Evolutionary conservation across 2,797 vertebrate genomes (phyloP), one percentile per base, ranked within the genome.

Genomic region (Peromyscus attwateri): DNA sequence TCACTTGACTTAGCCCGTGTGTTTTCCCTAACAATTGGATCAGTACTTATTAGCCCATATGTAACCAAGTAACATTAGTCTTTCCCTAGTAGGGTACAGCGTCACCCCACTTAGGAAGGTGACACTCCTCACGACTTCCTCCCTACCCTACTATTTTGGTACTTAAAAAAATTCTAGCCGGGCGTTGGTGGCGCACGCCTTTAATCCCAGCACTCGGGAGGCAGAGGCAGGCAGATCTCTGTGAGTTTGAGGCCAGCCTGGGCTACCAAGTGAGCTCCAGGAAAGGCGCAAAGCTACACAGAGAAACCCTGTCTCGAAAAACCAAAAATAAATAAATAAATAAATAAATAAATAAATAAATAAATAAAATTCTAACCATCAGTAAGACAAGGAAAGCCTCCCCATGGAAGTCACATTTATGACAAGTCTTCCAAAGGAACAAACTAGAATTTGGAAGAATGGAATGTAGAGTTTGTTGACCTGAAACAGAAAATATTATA

Each of bases 381-480:
- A 87, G 13, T 84, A 79, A 73, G 11, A 3, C 68, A 27, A 81
- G 71, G 82, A 87, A 80, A 76, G 19, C 6, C 6, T 94, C 81
- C 34, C 10, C 34, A 29, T 21, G 85, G 68, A 93, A 83, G 27
- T 46, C 55, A 92, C 12, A 55, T 1, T 62, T 64, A 46, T 2
- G 0, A 31, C 25, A 95, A 87, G 89, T 16, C 43, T 92, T 95
- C 43, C 66, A 88, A 71, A 66, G 79, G 77, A 94, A 94, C 23
- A 23, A 31, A 8, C 5, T 88, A 4, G 31, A 94, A 84, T 76
- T 37, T 71, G 23, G 14, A 80, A 75, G 55, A 66, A 79, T 13
- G 4, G 27, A 62, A 60, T 21, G n/a, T 21, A 68, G 34, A n/a
- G 9, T 3, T 1, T 25, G 0, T 31, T 75, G 11, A 19, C 25